Base-by-base conservation (phyloP, 2,888 invertebrate species). In the Drosophila paramelanica region DNA sequence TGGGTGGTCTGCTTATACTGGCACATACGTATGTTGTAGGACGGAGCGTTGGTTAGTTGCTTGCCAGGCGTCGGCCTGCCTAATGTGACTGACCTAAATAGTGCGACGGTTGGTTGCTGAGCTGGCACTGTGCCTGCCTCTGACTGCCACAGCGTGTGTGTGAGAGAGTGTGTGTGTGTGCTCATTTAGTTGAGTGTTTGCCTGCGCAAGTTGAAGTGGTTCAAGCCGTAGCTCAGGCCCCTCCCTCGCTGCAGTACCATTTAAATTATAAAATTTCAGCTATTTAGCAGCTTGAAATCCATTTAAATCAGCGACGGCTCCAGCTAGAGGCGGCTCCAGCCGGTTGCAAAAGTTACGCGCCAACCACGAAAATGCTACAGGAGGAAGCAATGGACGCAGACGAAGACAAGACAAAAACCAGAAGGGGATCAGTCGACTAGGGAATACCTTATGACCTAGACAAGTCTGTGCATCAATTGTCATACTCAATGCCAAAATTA, bases 31-130 rank as follows among this genome's bases (percentile, higher is more conserved):
- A 39, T 50, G 23, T 41, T 23, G 43, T 46, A 53, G 53, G 58
- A 43, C 14, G 50, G 55, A 49, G 45, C 67, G 49, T 59, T 65
- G 64, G 67, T 53, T 49, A 55, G 50, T 62, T 60, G 58, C 69
- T 69, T 73, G 66, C 67, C 80, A 80, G 69, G 50, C 59, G 55
- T 76, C 76, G 81, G 81, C 86, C 77, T 73, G 68, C 77, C 76
- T 88, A 89, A 89, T 86, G 90, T 90, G 90, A 89, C 86, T 89
- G 89, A 90, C 89, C 89, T 89, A 89, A 89, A 89, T 89, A 89
- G 89, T 81, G 78, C 61, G 72, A 57, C 76, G 74, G 60, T 76
- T 77, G 84, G 73, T 33, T 33, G 33, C 33, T 11, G 36, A 36
- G 36, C 56, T 74, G 77, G 73, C 57, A 75, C 74, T 74, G 27